These are phyloP conservation scores for Epinephelus moara DNA, from an alignment of 2,113 vertebrate genomes.

Conservation along the genomic window DNA sequence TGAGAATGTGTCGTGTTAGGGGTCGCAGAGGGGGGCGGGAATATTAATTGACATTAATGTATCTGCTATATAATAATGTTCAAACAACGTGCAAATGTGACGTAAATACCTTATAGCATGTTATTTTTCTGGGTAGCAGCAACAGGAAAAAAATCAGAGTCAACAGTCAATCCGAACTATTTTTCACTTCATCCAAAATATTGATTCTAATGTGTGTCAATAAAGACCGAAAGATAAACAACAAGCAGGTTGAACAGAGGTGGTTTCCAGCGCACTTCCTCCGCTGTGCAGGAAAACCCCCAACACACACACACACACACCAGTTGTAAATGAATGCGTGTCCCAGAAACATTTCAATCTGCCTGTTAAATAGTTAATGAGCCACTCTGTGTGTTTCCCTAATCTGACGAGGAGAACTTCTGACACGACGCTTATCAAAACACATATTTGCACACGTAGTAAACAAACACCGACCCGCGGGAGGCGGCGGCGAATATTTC, in stretches of 20 bases:
- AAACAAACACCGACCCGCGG: constrained; percentile 75
- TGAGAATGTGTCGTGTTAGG: too few species aligned
- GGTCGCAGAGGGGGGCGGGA: too few species aligned
- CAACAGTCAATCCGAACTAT: too few species aligned
- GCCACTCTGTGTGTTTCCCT: constrained; percentile 56
- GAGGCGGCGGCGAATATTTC: constrained; percentile 56
- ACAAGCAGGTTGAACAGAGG: constrained; percentile 21
- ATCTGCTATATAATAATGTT: too few species aligned
- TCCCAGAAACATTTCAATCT: constrained; percentile 80
- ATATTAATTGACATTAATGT: too few species aligned
- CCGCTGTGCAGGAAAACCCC: background rate
- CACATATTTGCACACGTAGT: constrained; percentile 70
- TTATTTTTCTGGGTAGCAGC: too few species aligned
- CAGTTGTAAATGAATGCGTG: constrained; percentile 63
- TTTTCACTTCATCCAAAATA: background rate
- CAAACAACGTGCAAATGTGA: too few species aligned
- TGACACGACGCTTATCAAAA: constrained; percentile 79
- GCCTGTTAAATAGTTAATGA: constrained; percentile 81
- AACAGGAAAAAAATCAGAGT: too few species aligned
- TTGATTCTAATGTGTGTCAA: background rate
- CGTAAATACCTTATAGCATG: too few species aligned
- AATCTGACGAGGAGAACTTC: constrained; percentile 76
- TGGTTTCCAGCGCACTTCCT: constrained; percentile 18
- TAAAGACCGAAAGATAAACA: constrained; percentile 28
- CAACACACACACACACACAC: constrained; percentile 38